Conservation (phyloP, 23 tunicate genomes). For the Styela plicata region DNA sequence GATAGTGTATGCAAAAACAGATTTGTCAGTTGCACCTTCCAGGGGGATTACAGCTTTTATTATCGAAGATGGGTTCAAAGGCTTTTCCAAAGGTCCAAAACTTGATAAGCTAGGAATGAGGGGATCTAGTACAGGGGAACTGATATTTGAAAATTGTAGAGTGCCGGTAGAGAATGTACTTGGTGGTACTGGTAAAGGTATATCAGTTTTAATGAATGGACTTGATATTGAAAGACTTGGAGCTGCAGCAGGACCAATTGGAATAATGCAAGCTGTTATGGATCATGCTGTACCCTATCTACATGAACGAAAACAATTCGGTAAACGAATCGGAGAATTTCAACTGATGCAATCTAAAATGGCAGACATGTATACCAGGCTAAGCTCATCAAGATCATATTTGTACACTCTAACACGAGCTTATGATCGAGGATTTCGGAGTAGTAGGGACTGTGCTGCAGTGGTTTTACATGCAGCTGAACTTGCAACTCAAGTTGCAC, state of each 20-base stretch:
- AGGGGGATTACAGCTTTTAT: slow-evolving; percentile 34
- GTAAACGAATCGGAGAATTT: slow-evolving; percentile 30
- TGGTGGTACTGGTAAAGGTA: slow-evolving; percentile 38
- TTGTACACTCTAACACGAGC: slow-evolving; percentile 27
- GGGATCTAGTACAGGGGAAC: slow-evolving; percentile 39
- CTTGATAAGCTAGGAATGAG: slow-evolving; percentile 49
- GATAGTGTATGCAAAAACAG: slow-evolving; percentile 38
- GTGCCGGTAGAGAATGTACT: slow-evolving; percentile 13
- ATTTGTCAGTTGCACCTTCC: slow-evolving; percentile 22
- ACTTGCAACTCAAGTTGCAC: slow-evolving; percentile 34
- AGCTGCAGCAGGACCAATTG: slow-evolving; percentile 29
- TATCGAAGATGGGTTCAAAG: slow-evolving; percentile 38
- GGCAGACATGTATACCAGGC: slow-evolving; percentile 43
- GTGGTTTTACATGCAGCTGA: slow-evolving; percentile 31
- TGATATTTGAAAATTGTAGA: slow-evolving; percentile 34
- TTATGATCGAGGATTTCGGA: slow-evolving; percentile 33
- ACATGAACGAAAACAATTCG: slow-evolving; percentile 52
- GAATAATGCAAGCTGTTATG: slow-evolving; percentile 40
- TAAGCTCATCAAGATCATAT: slow-evolving; percentile 25
- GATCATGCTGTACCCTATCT: slow-evolving; percentile 39
- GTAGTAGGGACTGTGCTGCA: slow-evolving; percentile 31
- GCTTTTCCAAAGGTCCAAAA: slow-evolving; percentile 29
- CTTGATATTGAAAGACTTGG: slow-evolving; percentile 40
- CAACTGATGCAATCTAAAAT: slow-evolving; percentile 39
- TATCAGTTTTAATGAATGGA: slow-evolving; percentile 31